Evolutionary conservation across 2,797 vertebrate genomes (phyloP), one percentile per base, ranked within the genome.

Genomic region (Hypotaenidia okinawae): DNA sequence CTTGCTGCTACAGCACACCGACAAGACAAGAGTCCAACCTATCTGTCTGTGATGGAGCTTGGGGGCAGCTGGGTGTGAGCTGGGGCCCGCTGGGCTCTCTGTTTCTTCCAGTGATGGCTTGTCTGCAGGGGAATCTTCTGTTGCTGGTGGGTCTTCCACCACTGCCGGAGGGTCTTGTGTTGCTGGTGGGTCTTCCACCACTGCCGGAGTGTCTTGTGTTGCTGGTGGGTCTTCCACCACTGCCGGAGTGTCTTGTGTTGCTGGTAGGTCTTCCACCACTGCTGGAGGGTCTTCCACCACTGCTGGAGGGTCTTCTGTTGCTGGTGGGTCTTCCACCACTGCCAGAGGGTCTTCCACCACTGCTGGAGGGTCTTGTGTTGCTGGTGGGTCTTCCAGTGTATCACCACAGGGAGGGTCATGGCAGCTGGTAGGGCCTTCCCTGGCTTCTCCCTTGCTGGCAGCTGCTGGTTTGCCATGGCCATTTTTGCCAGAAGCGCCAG

Each of bases 11-110:
- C 30, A 74, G 94, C 95, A 95, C 94, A 95, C 87, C 5, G 18
- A 89, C 66, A 95, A 95, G 69, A 92, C 87, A 96, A 95, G 76
- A 92, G 43, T 94, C 94, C 95, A 95, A 97, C 96, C 96, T 97
- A 86, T 95, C 83, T 93, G 94, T 16, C 87, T 33, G 32, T 24
- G 90, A 62, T 0, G 3, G 73, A 55, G 59, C 89, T 78, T 5
- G 0, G 86, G 0, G 0, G 57, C 67, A n/a, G 76, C 80, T 24
- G 91, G 10, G 30, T 52, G 13, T 12, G 13, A 2, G 16, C 89
- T 61, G 72, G 27, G 76, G 63, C 68, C 32, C 2, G 54, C 17
- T 17, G 82, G 66, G 35, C 33, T 84, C 47, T 93, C 89, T 0
- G 43, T 6, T 80, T 62, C 84, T 87, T 69, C 51, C 61, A 64